Evolutionary conservation across 2,797 vertebrate species (phyloP).

Genomic region (Triplophysa bombifrons): DNA sequence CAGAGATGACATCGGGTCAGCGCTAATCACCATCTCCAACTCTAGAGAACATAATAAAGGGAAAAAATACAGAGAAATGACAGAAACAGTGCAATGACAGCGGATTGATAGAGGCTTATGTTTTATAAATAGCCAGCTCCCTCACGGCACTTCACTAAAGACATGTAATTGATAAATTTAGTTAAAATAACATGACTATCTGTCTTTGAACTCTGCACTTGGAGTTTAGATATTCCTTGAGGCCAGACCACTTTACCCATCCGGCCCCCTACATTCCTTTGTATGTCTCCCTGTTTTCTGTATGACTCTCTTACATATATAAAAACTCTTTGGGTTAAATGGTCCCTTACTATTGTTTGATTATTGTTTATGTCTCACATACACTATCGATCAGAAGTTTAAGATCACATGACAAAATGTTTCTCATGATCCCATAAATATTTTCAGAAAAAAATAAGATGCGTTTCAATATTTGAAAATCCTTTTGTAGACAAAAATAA

Average conservation of each 20-base stretch:
- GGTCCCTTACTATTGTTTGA: slow-evolving; percentile 14
- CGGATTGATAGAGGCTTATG: slow-evolving; percentile 31
- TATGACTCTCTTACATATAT: background rate
- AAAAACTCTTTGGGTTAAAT: slow-evolving; percentile 3
- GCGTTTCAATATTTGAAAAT: too few species aligned
- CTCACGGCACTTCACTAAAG: slow-evolving; percentile 10
- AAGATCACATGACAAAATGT: too few species aligned
- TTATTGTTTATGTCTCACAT: background rate
- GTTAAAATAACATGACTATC: background rate
- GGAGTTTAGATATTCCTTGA: slow-evolving; percentile 5
- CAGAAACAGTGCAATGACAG: background rate
- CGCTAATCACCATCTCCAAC: slow-evolving; percentile 1
- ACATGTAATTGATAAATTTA: slow-evolving; percentile 29
- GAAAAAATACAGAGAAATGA: background rate
- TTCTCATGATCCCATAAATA: too few species aligned
- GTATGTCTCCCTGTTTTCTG: background rate
- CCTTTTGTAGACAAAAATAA: too few species aligned
- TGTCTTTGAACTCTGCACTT: background rate
- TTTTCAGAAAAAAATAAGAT: too few species aligned
- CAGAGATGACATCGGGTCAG: background rate
- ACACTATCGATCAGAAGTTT: too few species aligned
- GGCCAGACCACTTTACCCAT: slow-evolving; percentile 24
- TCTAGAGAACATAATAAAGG: background rate
- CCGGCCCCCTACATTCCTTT: background rate
- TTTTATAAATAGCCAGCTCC: slow-evolving; percentile 11